Conservation (phyloP, 2,797 vertebrate species). For the Pampus argenteus region DNA sequence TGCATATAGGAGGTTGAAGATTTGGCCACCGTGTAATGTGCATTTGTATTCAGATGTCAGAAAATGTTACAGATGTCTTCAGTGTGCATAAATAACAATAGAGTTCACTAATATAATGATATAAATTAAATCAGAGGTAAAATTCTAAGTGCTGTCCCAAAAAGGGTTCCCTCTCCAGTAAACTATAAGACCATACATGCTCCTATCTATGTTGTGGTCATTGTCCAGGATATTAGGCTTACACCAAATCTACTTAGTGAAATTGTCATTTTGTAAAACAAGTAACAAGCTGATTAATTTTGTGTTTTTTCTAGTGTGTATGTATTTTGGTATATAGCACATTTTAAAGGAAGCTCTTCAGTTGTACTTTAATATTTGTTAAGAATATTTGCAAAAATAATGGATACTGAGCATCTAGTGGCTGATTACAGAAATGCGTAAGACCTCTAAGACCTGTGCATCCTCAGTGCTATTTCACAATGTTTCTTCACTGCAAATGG, state of each 20-base stretch:
- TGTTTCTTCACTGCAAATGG: slow-evolving; percentile 24
- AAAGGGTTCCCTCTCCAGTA: not conserved
- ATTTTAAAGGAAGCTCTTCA: slow-evolving; percentile 28
- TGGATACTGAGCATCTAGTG: slow-evolving; percentile 49
- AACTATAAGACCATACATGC: not conserved
- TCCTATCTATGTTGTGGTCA: not conserved
- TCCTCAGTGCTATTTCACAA: slow-evolving; percentile 7
- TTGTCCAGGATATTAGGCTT: not conserved
- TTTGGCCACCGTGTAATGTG: slow-evolving; percentile 69
- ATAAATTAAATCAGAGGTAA: slow-evolving; percentile 22
- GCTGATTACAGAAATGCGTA: slow-evolving; percentile 44
- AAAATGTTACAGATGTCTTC: slow-evolving; percentile 13
- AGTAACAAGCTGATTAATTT: slow-evolving; percentile 12
- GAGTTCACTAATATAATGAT: slow-evolving; percentile 12
- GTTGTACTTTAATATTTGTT: slow-evolving; percentile 14
- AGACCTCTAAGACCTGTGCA: not conserved
- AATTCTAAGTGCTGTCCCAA: slow-evolving; percentile 38
- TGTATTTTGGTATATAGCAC: slow-evolving; percentile 26
- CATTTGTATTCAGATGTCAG: slow-evolving; percentile 18
- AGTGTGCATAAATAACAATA: slow-evolving; percentile 22
- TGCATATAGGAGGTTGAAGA: slow-evolving; percentile 15
- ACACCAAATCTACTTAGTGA: not conserved
- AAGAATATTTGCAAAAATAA: slow-evolving; percentile 19
- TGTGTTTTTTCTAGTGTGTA: slow-evolving; percentile 11
- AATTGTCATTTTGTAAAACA: slow-evolving; percentile 24